These are phyloP conservation scores for Sphaerodactylus townsendi DNA, from an alignment of 2,113 vertebrate species.

Conservation along the genomic window DNA sequence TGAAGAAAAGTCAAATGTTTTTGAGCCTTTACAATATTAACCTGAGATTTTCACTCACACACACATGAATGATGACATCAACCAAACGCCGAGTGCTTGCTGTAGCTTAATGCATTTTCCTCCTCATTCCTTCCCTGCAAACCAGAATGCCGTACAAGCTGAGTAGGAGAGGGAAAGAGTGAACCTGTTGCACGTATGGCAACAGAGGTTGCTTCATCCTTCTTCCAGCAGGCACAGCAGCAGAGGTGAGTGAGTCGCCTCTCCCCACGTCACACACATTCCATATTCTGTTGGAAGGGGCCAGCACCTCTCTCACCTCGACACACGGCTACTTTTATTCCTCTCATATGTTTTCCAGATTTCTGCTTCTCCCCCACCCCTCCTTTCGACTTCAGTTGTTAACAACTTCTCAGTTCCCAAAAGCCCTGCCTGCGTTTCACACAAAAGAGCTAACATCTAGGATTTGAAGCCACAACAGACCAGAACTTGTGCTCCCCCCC, in stretches of 20 bases:
- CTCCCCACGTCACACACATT: not conserved
- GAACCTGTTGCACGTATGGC: not conserved
- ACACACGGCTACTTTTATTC: not conserved
- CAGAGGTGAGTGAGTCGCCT: not conserved
- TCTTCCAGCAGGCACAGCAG: not conserved
- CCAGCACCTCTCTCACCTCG: not conserved
- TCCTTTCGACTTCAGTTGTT: not conserved
- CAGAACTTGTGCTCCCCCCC: not conserved
- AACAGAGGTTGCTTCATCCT: not conserved
- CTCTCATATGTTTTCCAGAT: not conserved
- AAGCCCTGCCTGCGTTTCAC: not conserved
- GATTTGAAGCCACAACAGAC: slow-evolving; percentile 2
- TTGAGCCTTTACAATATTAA: not conserved
- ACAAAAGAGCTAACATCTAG: not conserved
- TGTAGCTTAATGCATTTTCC: not conserved
- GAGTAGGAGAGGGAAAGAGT: not conserved
- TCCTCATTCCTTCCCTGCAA: not conserved
- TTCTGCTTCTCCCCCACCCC: not conserved
- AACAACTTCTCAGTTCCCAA: not conserved
- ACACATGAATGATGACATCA: not conserved
- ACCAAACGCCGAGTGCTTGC: not conserved
- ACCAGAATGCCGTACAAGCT: not conserved
- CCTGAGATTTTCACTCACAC: not conserved
- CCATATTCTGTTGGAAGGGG: not conserved
- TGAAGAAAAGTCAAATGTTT: not conserved